Base-by-base conservation (phyloP, 1,140 invertebrate species). In the Megathymus violae region DNA sequence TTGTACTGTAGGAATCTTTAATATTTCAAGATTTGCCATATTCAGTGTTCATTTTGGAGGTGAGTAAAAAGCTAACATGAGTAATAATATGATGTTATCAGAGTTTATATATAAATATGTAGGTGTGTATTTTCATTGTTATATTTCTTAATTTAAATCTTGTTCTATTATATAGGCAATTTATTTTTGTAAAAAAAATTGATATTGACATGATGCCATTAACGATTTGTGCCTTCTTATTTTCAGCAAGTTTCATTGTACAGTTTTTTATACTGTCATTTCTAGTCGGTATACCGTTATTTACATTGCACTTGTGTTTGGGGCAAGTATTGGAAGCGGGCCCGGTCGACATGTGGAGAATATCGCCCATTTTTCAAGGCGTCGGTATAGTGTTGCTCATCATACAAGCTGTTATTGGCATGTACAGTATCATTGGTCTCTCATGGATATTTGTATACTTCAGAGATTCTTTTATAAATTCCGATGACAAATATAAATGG, bases 361-460 rank as follows among this genome's bases (percentile, higher is more conserved):
- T 98, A 71, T 97, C 97, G 41, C 97, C 97, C 0, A 94, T 98
- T 61, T 98, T 98, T 82, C 95, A 96, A 91, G 96, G 96, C 4
- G 95, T 98, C 27, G 97, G 97, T 16, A 95, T 97, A 51, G 94
- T 96, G 0, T 86, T 98, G 48, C 92, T 98, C 5, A 87, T 96
- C 58, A 94, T 95, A 0, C 96, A 97, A 85, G 95, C 95, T 4
- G 92, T 97, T 16, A 94, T 97, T 52, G 96, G 97, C 25, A 94
- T 97, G 64, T 98, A 98, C 87, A 97, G 95, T 74, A 95, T 97
- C 43, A 94, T 97, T 7, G 96, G 96, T 1, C 92, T 98, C 9
- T 96, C 96, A 4, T 98, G 97, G 97, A 94, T 98, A 89, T 95
- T 98, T 75, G 94, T 97, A 44, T 98, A 97, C 87, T 96, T 94